A percentile compares a stretch with the other conserved stretches of the same genome.
Evolutionary conservation across 2,797 vertebrate species (phyloP).

Genomic region (Morus bassanus): DNA sequence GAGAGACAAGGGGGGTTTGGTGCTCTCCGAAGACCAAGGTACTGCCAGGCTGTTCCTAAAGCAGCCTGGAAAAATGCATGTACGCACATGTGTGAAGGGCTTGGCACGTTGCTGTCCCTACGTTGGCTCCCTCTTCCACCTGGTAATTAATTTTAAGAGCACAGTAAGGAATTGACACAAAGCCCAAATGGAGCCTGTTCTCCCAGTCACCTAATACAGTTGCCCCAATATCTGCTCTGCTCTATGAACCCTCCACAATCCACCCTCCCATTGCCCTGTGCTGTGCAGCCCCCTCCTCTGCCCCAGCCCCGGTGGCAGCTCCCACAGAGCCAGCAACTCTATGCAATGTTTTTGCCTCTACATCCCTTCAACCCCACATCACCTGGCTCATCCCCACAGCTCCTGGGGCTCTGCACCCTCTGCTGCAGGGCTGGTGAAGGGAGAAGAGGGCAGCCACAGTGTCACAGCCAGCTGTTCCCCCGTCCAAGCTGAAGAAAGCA

Average conservation of each 20-base stretch:
- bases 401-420: neutral
- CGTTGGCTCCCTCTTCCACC: neutral
- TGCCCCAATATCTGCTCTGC: neutral
- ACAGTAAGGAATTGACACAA: neutral
- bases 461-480: neutral
- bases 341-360: neutral
- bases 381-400: neutral
- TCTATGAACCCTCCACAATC: neutral
- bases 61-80: neutral
- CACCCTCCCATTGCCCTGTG: neutral
- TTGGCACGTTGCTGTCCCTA: neutral
- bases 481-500: neutral
- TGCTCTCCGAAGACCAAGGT: neutral
- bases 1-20: neutral
- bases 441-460: neutral
- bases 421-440: neutral
- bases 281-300: no score
- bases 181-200: neutral
- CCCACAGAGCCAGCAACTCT: neutral
- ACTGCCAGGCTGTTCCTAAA: neutral
- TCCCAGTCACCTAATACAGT: neutral
- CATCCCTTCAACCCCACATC: neutral
- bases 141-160: neutral
- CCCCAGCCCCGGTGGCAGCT: fast-evolving
- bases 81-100: neutral